These are phyloP conservation scores for Tretioscincus oriximinensis DNA, from an alignment of 2,113 vertebrate genomes.

Conservation along the genomic window DNA sequence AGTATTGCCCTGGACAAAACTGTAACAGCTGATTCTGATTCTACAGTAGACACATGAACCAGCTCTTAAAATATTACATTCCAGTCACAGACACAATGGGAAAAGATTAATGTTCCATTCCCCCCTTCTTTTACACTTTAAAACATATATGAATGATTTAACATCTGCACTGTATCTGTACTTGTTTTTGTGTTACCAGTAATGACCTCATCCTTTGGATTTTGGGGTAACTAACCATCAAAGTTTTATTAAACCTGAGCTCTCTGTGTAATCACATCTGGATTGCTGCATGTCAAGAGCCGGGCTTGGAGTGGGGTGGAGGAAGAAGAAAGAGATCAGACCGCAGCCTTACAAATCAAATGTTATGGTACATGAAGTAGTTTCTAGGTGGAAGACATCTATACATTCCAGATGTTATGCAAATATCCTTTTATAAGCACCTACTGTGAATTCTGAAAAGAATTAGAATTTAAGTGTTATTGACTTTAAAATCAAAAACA, in stretches of 20 bases:
- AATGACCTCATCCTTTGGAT: slow-evolving; percentile 1
- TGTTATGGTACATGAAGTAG: slow-evolving; percentile 16
- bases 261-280: slow-evolving; percentile 35
- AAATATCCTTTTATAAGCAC: neutral
- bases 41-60: slow-evolving; percentile 10
- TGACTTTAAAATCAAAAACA: neutral
- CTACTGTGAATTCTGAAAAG: slow-evolving; percentile 4
- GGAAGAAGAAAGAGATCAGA: slow-evolving; percentile 18
- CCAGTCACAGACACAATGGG: neutral
- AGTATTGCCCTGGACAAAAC: neutral
- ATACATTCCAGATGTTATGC: slow-evolving; percentile 40
- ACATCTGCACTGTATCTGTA: slow-evolving; percentile 20
- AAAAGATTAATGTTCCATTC: neutral
- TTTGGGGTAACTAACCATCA: neutral
- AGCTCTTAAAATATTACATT: slow-evolving; percentile 24
- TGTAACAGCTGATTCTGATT: neutral
- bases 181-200: slow-evolving; percentile 20
- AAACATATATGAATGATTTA: neutral
- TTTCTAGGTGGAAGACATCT: slow-evolving; percentile 19
- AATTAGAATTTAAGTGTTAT: slow-evolving; percentile 17
- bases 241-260: slow-evolving; percentile 8
- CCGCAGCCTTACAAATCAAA: slow-evolving; percentile 22
- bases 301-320: neutral
- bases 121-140: neutral
- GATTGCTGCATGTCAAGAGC: slow-evolving; percentile 38